These are phyloP conservation scores for Tragelaphus buxtoni DNA, from an alignment of 2,113 vertebrate genomes.

Conservation along the genomic window DNA sequence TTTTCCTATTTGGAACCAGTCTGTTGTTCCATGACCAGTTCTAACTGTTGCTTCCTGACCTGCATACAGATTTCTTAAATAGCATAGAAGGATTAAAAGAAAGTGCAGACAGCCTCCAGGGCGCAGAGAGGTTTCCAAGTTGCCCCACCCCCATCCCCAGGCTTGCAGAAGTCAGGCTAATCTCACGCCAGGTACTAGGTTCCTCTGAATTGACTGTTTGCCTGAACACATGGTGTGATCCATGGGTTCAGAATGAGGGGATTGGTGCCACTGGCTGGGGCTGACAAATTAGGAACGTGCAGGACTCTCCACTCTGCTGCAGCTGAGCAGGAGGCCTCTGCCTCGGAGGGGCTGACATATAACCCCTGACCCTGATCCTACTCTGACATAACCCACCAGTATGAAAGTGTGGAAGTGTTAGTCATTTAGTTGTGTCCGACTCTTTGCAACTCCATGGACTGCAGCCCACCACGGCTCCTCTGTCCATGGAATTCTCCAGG, in stretches of 20 bases:
- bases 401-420: background rate
- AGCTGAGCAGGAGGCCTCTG: background rate
- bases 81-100: background rate
- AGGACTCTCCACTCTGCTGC: background rate
- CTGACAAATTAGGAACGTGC: background rate
- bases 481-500: background rate
- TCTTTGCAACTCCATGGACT: background rate
- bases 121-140: background rate
- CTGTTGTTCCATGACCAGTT: no score
- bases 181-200: background rate
- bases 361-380: background rate
- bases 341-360: accelerated
- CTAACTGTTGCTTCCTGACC: no score
- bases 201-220: background rate
- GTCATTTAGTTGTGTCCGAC: background rate
- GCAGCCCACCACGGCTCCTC: background rate
- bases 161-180: background rate
- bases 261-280: no score
- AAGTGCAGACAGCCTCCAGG: accelerated
- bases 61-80: no score
- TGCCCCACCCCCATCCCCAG: background rate
- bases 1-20: no score
- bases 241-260: background rate
- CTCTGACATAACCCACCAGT: no score
- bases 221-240: background rate